These are phyloP conservation scores for Mastigias papua DNA, from an alignment of 30 jellyfish, hydroid and myxozoan species.

Conservation along the genomic window DNA sequence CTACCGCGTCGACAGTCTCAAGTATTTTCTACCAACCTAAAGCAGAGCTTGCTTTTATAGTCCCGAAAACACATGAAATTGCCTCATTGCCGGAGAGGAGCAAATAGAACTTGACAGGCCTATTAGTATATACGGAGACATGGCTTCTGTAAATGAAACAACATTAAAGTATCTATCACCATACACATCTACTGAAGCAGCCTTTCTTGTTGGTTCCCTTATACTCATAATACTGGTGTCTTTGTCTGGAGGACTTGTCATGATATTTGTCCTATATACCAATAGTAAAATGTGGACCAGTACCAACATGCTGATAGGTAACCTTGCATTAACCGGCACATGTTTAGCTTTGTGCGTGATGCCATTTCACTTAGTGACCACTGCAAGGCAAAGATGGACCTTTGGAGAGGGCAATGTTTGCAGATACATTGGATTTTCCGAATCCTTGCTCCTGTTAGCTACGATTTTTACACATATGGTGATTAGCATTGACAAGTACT, in stretches of 20 bases:
- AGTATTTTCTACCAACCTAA: too few relatives aligned
- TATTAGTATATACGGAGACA: slow-evolving; percentile 3
- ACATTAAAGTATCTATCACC: slow-evolving; percentile 52
- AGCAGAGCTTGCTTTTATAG: too few relatives aligned
- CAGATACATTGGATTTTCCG: slow-evolving; percentile 80
- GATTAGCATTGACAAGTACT: slow-evolving; percentile 90
- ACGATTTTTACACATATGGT: slow-evolving; percentile 94
- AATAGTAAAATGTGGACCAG: slow-evolving; percentile 96
- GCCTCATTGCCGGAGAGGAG: too few relatives aligned
- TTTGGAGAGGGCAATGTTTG: slow-evolving; percentile 90
- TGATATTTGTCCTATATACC: slow-evolving; percentile 81
- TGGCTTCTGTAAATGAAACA: slow-evolving; percentile 34
- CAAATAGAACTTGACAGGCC: too few relatives aligned
- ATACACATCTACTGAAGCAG: slow-evolving; percentile 56
- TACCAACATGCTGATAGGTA: slow-evolving; percentile 94
- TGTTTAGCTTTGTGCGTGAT: slow-evolving; percentile 72
- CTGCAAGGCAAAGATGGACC: slow-evolving; percentile 75
- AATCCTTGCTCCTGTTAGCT: slow-evolving; percentile 77
- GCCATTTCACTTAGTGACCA: slow-evolving; percentile 89
- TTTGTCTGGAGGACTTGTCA: slow-evolving; percentile 75
- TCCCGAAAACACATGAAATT: too few relatives aligned
- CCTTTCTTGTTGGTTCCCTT: slow-evolving; percentile 61
- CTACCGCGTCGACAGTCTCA: too few relatives aligned
- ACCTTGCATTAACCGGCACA: slow-evolving; percentile 82
- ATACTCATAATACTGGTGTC: slow-evolving; percentile 68